These are phyloP conservation scores for Heteropelma amictum DNA, from an alignment of 2,888 invertebrate genomes.

Conservation along the genomic window DNA sequence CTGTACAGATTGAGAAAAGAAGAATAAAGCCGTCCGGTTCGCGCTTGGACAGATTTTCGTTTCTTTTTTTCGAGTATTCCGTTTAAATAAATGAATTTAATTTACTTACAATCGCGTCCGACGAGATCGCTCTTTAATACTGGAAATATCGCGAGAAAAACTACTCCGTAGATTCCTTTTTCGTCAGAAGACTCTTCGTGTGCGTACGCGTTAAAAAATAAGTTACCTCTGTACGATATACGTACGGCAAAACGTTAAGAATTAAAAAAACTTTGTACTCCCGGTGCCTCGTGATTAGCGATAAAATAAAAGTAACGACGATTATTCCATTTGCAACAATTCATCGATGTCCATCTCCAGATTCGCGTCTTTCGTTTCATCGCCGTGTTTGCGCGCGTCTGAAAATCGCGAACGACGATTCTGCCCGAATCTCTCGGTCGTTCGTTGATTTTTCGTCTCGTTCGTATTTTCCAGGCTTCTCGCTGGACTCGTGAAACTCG, in stretches of 20 bases:
- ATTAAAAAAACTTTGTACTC: conserved; percentile 7
- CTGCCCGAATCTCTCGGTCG: conserved; percentile 62
- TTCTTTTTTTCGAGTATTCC: too few relatives aligned
- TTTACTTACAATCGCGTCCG: too few relatives aligned
- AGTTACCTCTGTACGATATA: too few relatives aligned
- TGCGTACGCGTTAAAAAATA: too few relatives aligned
- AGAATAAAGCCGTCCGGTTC: too few relatives aligned
- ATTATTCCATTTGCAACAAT: conserved; percentile 66
- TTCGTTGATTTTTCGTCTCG: conserved; percentile 62
- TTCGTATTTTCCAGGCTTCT: conserved; percentile 14
- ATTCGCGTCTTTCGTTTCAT: conserved; percentile 64
- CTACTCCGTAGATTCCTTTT: too few relatives aligned
- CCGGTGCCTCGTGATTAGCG: background rate
- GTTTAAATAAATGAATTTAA: too few relatives aligned
- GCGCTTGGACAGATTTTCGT: too few relatives aligned
- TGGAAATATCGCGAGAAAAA: too few relatives aligned
- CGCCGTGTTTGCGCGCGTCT: conserved; percentile 18
- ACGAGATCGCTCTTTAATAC: too few relatives aligned
- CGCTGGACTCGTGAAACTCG: background rate
- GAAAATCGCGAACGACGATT: conserved; percentile 11
- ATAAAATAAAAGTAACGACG: background rate
- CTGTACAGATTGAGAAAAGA: too few relatives aligned
- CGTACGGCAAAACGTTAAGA: background rate
- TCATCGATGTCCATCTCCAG: conserved; percentile 72
- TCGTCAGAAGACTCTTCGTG: too few relatives aligned